These are phyloP conservation scores for Phyllotreta striolata DNA, from an alignment of 2,888 invertebrate genomes.

Conservation along the genomic window DNA sequence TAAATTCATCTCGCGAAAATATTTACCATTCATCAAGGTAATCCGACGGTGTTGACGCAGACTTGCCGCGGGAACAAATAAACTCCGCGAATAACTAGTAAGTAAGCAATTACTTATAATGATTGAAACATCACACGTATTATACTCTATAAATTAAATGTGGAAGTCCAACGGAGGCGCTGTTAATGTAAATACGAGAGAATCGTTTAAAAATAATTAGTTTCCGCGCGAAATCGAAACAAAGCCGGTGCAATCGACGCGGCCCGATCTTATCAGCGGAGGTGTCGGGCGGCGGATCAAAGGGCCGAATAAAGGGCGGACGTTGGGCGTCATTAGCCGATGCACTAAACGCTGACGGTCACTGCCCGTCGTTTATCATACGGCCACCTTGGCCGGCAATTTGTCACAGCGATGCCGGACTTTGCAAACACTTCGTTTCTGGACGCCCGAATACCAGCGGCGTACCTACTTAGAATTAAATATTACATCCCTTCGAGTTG, in stretches of 20 bases:
- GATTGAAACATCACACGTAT: slow-evolving; percentile 60
- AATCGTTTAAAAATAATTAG: no score
- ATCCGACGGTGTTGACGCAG: slow-evolving; percentile 30
- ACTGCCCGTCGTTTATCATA: slow-evolving; percentile 57
- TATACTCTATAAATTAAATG: slow-evolving; percentile 55
- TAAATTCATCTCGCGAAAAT: not conserved
- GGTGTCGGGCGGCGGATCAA: slow-evolving; percentile 61
- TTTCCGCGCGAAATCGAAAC: no score
- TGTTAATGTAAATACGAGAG: slow-evolving; percentile 42
- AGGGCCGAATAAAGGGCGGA: slow-evolving; percentile 60
- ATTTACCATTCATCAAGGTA: no score
- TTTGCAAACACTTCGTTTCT: slow-evolving; percentile 50
- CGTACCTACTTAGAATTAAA: not conserved
- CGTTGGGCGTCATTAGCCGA: slow-evolving; percentile 61
- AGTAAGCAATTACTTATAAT: slow-evolving; percentile 57
- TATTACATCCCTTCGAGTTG: not conserved
- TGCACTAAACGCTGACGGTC: slow-evolving; percentile 53
- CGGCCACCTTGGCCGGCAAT: slow-evolving; percentile 60
- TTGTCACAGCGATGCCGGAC: slow-evolving; percentile 58
- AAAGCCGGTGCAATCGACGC: slow-evolving; percentile 24
- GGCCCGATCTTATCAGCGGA: slow-evolving; percentile 35
- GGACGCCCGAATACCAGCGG: slow-evolving; percentile 14
- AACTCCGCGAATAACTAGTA: slow-evolving; percentile 49
- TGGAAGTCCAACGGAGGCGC: slow-evolving; percentile 44
- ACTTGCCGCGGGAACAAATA: slow-evolving; percentile 58